Evolutionary conservation across 1,140 invertebrate species (phyloP).

Genomic region (Tetragnatha versicolor): DNA sequence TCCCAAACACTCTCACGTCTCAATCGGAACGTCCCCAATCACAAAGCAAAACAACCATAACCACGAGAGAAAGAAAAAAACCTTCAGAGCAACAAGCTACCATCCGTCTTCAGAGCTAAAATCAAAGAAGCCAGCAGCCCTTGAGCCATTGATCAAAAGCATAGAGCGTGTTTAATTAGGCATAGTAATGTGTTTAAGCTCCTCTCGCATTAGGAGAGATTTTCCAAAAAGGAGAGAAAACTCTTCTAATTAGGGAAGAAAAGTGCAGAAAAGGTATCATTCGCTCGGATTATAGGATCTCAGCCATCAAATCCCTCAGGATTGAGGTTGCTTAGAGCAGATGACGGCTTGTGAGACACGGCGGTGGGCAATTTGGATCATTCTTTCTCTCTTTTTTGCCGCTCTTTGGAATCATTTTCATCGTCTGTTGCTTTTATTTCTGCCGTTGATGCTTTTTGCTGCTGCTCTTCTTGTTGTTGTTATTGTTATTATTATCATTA

Average conservation of each 20-base stretch:
- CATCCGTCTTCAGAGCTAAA: constrained; percentile 19
- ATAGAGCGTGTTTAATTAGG: constrained; percentile 53
- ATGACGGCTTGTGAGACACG: constrained; percentile 22
- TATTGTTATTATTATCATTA: too few species aligned
- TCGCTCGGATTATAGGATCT: constrained; percentile 51
- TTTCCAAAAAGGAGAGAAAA: constrained; percentile 48
- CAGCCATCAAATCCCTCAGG: constrained; percentile 46
- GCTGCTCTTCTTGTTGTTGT: too few species aligned
- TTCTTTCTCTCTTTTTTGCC: constrained; percentile 23
- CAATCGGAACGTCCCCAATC: neutral
- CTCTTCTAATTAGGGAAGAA: constrained; percentile 37
- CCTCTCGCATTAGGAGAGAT: constrained; percentile 39
- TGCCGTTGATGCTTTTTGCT: neutral
- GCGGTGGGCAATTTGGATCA: constrained; percentile 43
- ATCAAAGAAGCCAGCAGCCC: constrained; percentile 12
- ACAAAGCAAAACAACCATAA: neutral
- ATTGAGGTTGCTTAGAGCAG: constrained; percentile 48
- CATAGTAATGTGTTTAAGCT: constrained; percentile 55
- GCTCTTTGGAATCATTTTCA: constrained; percentile 1
- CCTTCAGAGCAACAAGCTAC: constrained; percentile 33
- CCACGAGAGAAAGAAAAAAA: neutral
- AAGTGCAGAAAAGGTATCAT: constrained; percentile 52
- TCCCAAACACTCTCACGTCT: too few species aligned
- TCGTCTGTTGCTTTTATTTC: neutral
- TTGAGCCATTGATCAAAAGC: constrained; percentile 48